Conservation (phyloP, 2,113 vertebrate species). For the Amblyornis subalaris region DNA sequence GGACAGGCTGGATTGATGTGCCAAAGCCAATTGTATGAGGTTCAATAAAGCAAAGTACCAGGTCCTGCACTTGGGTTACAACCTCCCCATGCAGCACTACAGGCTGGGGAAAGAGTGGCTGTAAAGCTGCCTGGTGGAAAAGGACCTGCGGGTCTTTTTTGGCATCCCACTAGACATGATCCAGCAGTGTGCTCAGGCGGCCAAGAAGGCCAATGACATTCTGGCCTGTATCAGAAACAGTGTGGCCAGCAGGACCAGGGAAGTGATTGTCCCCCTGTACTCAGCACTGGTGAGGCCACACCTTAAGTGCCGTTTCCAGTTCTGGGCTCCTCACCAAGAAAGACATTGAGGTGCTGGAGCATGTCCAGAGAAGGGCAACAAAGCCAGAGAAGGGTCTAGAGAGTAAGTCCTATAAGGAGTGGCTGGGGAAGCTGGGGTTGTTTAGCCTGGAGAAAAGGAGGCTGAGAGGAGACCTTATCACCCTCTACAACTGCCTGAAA, state of each 20-base stretch:
- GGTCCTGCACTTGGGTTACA: not conserved
- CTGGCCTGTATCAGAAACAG: not conserved
- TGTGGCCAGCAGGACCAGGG: not conserved
- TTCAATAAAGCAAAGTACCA: not conserved
- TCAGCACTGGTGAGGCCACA: not conserved
- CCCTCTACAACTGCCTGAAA: not conserved
- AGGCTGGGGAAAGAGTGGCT: not conserved
- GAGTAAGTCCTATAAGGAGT: not conserved
- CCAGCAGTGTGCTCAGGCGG: not conserved
- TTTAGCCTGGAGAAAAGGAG: not conserved
- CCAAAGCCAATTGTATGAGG: not conserved
- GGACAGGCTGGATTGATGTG: not conserved
- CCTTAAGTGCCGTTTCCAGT: not conserved
- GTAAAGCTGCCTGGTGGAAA: not conserved
- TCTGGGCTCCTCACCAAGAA: not conserved
- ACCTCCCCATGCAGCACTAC: accelerated
- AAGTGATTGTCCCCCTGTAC: not conserved
- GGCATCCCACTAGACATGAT: not conserved
- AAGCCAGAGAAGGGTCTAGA: not conserved
- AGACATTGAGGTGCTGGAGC: not conserved
- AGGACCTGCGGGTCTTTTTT: accelerated
- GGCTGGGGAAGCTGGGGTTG: not conserved
- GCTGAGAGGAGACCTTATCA: not conserved
- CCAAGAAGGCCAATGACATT: not conserved
- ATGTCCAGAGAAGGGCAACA: not conserved